These are phyloP conservation scores for Cyprinodon tularosa DNA, from an alignment of 2,113 vertebrate genomes.

Conservation along the genomic window DNA sequence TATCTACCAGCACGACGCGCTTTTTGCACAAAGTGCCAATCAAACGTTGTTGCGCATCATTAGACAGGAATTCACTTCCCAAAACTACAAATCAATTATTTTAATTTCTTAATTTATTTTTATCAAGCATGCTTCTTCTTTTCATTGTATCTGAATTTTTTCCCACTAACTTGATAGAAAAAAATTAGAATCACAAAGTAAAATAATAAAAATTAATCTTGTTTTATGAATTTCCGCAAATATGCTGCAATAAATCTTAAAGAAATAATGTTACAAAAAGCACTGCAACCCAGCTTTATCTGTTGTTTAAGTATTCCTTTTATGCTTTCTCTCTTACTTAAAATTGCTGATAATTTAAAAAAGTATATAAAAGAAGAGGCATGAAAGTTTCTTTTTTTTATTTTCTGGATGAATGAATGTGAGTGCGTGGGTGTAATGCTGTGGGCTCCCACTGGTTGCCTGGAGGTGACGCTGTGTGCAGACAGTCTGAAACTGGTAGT, in stretches of 20 bases:
- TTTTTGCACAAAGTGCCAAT: neutral
- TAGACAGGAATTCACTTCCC: neutral
- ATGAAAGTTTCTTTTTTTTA: neutral
- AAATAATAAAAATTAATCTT: neutral
- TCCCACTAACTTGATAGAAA: too few species aligned
- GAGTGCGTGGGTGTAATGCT: neutral
- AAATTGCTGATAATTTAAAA: neutral
- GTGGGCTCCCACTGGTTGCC: slow-evolving; percentile 73
- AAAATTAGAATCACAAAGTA: neutral
- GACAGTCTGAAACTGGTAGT: neutral
- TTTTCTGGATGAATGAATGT: neutral
- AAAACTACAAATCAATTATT: neutral
- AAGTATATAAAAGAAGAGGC: neutral
- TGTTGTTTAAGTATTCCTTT: too few species aligned
- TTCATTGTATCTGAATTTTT: too few species aligned
- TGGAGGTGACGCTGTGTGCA: slow-evolving; percentile 64
- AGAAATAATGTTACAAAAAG: too few species aligned
- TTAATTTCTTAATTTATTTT: neutral
- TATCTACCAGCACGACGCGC: neutral
- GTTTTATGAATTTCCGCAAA: neutral
- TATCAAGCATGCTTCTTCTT: neutral
- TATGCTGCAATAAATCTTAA: neutral
- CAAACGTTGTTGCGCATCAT: neutral
- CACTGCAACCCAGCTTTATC: too few species aligned
- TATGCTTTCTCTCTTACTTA: too few species aligned